Evolutionary conservation across 2,888 invertebrate genomes (phyloP).

Genomic region (Epinotia bilunana): DNA sequence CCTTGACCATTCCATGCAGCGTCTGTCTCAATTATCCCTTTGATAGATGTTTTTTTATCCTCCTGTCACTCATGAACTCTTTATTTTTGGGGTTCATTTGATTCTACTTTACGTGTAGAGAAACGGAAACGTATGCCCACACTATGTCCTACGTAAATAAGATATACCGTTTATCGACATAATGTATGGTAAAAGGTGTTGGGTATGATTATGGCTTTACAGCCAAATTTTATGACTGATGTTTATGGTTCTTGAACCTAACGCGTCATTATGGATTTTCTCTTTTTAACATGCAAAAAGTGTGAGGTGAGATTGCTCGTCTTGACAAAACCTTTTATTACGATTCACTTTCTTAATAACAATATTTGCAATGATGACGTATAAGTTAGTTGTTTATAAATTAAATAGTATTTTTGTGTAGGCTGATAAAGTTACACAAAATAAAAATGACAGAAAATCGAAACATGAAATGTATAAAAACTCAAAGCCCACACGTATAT

Average conservation of each 20-base stretch:
- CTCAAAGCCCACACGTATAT: conserved; percentile 19
- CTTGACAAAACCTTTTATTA: background rate
- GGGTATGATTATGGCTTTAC: conserved; percentile 33
- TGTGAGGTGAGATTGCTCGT: background rate
- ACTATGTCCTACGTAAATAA: background rate
- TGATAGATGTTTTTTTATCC: too few relatives aligned
- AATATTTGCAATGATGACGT: too few relatives aligned
- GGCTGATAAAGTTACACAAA: background rate
- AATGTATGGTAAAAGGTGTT: conserved; percentile 15
- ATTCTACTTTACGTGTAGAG: background rate
- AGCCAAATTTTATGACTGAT: conserved; percentile 23
- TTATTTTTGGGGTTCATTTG: background rate
- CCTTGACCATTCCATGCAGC: background rate
- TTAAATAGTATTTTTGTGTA: background rate
- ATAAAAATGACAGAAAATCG: conserved; percentile 6
- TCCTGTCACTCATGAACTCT: too few relatives aligned
- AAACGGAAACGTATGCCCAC: background rate
- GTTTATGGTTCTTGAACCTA: conserved; percentile 37
- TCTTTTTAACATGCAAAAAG: conserved; percentile 1
- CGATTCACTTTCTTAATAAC: too few relatives aligned
- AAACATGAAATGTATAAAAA: conserved; percentile 17
- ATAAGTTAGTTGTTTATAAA: too few relatives aligned
- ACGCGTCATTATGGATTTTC: conserved; percentile 6
- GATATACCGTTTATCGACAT: background rate
- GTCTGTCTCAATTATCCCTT: background rate